Conservation (phyloP, 2,797 vertebrate genomes). For the Chaenodraco wilsoni region DNA sequence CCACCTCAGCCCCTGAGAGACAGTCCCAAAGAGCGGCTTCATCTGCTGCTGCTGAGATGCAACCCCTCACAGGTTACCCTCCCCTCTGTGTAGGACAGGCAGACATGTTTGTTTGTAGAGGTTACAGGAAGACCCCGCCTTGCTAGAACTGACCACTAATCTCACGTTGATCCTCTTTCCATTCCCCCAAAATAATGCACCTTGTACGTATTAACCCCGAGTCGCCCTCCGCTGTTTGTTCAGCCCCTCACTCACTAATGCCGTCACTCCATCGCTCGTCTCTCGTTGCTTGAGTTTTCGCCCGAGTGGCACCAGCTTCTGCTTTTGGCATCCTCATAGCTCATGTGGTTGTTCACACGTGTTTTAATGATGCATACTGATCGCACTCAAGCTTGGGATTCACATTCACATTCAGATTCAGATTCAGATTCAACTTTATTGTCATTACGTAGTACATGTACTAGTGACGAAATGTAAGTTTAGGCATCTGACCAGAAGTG, state of each 20-base stretch:
- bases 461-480: too few relatives aligned
- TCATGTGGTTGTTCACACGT: constrained; percentile 37
- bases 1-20: constrained; percentile 81
- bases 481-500: too few relatives aligned
- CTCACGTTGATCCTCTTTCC: constrained; percentile 41
- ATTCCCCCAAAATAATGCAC: constrained; percentile 38
- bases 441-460: too few relatives aligned
- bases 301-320: constrained; percentile 67
- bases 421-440: too few relatives aligned
- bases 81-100: constrained; percentile 43
- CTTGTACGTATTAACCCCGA: constrained; percentile 37
- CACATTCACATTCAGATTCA: not conserved
- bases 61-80: constrained; percentile 88
- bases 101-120: constrained; percentile 33
- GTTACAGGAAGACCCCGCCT: constrained; percentile 36
- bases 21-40: constrained; percentile 79
- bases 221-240: constrained; percentile 31
- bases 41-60: constrained; percentile 78
- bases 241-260: constrained; percentile 42
- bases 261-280: constrained; percentile 43
- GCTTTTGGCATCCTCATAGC: constrained; percentile 36
- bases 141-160: constrained; percentile 63
- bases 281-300: constrained; percentile 64
- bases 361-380: constrained; percentile 25
- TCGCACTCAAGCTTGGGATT: constrained; percentile 3